Conservation (phyloP, 2,113 vertebrate species). For the Circaetus cinerascens region DNA sequence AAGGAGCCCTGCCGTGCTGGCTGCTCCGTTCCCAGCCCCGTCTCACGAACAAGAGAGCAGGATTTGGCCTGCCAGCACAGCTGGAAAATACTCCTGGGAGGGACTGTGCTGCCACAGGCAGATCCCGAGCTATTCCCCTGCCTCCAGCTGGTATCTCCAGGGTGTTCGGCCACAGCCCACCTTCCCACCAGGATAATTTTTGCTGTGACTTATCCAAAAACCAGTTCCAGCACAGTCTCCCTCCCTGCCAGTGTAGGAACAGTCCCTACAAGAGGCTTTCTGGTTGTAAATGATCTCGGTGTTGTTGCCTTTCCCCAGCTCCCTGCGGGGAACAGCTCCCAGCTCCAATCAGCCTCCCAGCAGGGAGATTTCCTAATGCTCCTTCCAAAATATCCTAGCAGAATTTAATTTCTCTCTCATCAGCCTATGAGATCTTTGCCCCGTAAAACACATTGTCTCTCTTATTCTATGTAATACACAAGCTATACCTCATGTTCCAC, state of each 20-base stretch:
- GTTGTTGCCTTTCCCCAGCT: background rate
- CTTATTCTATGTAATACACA: background rate
- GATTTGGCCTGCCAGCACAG: background rate
- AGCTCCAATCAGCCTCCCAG: background rate
- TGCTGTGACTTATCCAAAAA: background rate
- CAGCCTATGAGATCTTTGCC: background rate
- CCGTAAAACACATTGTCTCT: background rate
- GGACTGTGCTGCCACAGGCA: background rate
- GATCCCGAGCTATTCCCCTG: rapidly evolving
- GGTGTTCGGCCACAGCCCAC: background rate
- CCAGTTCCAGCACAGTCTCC: background rate
- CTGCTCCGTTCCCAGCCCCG: background rate
- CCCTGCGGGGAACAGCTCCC: background rate
- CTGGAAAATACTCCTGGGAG: rapidly evolving
- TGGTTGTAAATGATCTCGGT: background rate
- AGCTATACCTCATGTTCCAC: background rate
- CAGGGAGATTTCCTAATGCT: background rate
- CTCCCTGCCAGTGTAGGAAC: background rate
- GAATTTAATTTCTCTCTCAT: background rate
- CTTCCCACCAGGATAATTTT: background rate
- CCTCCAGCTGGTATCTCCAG: background rate
- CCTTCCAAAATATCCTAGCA: background rate
- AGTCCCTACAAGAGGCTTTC: background rate
- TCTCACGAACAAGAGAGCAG: background rate
- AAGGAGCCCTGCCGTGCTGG: rapidly evolving